Evolutionary conservation across 1,140 invertebrate species (phyloP), one percentile per base, ranked within the genome.

Genomic region (Trichonephila clavata): DNA sequence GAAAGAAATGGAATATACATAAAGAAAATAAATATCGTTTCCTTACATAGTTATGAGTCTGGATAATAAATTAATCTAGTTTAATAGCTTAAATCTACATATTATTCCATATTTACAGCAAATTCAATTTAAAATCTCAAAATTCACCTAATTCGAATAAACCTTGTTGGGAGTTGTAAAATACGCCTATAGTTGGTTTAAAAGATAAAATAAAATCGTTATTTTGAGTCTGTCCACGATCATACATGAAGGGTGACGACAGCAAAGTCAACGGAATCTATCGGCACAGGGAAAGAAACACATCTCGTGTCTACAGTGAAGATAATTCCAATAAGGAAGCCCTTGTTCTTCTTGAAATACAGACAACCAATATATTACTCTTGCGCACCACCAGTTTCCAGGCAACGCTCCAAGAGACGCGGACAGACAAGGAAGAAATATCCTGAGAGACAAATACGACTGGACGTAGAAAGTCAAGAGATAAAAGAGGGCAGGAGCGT

Each of bases 301-400:
- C 86, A 86, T 87, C 83, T 81, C 57, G 92, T 93, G 92, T 93
- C 92, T 68, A 93, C 86, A 88, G 92, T 43, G 21, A 93, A 93
- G 92, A 88, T 93, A 93, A 93, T 93, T 93, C 92, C 92, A 93
- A 93, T 93, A 93, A 93, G 92, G 71, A 81, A 87, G 92, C 92
- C 86, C 92, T 93, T 93, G 92, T 93, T 93, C 83, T 59, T 77
- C 86, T 5, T 88, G 24, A 80, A 87, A 93, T 81, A 86, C 84
- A 93, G 92, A 93, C 83, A 93, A 87, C 92, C 86, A 93, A 93
- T 93, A 93, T 93, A 93, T 93, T 77, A 39, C 92, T 88, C 84
- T 93, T 77, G 84, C 92, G 86, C 86, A 87, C 71, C 84, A 80
- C 20, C 86, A 86, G 68, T 93, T 93, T 18, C 71, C 63, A 93